Evolutionary conservation across 2,113 vertebrate genomes (phyloP).

Genomic region (Trogon melanurus): DNA sequence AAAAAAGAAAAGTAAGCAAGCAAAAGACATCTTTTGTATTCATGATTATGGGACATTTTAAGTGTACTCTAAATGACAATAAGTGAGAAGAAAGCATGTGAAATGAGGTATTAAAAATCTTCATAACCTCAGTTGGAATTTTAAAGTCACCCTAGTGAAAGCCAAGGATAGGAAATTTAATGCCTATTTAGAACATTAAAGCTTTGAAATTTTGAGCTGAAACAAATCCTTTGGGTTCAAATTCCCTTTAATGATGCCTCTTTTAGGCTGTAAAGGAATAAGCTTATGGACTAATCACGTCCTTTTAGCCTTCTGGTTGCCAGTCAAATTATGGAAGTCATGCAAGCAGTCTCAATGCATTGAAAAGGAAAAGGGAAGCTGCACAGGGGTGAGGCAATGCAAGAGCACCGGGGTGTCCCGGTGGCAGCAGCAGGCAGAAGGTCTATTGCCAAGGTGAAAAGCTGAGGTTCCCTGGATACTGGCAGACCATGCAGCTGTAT

Average conservation of each 20-base stretch:
- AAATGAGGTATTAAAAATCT: not conserved
- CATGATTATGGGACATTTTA: not conserved
- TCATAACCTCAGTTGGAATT: not conserved
- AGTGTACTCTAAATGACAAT: not conserved
- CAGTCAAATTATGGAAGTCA: not conserved
- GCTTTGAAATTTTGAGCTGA: not conserved
- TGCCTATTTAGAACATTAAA: constrained; percentile 23
- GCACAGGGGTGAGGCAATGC: not conserved
- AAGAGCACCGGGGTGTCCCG: not conserved
- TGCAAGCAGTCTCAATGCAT: not conserved
- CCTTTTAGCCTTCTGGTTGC: not conserved
- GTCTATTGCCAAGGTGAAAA: not conserved
- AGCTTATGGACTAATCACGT: not conserved
- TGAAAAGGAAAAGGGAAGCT: not conserved
- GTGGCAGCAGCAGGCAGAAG: not conserved
- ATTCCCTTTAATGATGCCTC: not conserved
- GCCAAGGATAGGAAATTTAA: not conserved
- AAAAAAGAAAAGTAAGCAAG: not conserved
- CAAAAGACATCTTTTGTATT: not conserved
- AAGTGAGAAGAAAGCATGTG: not conserved
- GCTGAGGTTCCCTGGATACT: not conserved
- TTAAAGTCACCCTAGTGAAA: not conserved
- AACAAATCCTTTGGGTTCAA: not conserved
- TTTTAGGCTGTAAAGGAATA: not conserved
- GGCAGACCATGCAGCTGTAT: not conserved